Evolutionary conservation across 1,140 invertebrate species (phyloP).

Genomic region (Vanessa tameamea): DNA sequence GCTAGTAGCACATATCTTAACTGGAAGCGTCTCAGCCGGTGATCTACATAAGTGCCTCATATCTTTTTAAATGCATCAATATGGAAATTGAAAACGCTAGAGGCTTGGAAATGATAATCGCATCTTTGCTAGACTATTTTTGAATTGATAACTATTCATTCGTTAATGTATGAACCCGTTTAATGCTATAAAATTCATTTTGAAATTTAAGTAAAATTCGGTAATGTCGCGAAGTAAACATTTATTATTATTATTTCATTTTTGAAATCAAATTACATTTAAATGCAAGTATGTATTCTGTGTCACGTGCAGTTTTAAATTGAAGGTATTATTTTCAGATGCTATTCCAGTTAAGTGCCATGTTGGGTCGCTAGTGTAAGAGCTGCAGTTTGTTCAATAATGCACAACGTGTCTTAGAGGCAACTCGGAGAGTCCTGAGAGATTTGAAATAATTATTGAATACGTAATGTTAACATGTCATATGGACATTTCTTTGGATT

Average conservation of each 20-base stretch:
- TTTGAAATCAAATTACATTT: not conserved
- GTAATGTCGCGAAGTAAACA: too few species aligned
- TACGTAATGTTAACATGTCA: not conserved
- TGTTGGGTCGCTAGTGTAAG: slow-evolving; percentile 9
- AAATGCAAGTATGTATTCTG: not conserved
- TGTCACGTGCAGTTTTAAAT: not conserved
- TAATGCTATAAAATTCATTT: not conserved
- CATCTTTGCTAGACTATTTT: not conserved
- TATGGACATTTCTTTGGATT: too few species aligned
- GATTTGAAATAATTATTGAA: slow-evolving; percentile 14
- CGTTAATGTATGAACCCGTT: not conserved
- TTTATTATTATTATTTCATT: not conserved
- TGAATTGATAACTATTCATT: not conserved
- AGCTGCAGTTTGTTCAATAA: slow-evolving; percentile 11
- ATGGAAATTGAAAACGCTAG: slow-evolving; percentile 33
- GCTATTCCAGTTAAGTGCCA: slow-evolving; percentile 7
- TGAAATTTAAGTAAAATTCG: too few species aligned
- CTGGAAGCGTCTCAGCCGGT: slow-evolving; percentile 14
- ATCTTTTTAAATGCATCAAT: slow-evolving; percentile 46
- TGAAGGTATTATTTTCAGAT: slow-evolving; percentile 11
- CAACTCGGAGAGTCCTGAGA: not conserved
- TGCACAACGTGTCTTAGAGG: slow-evolving; percentile 7
- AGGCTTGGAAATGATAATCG: slow-evolving; percentile 28
- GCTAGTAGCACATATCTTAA: slow-evolving; percentile 2
- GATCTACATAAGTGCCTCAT: slow-evolving; percentile 41